These are phyloP conservation scores for Erebia epiphron DNA, from an alignment of 2,888 invertebrate genomes.

Conservation along the genomic window DNA sequence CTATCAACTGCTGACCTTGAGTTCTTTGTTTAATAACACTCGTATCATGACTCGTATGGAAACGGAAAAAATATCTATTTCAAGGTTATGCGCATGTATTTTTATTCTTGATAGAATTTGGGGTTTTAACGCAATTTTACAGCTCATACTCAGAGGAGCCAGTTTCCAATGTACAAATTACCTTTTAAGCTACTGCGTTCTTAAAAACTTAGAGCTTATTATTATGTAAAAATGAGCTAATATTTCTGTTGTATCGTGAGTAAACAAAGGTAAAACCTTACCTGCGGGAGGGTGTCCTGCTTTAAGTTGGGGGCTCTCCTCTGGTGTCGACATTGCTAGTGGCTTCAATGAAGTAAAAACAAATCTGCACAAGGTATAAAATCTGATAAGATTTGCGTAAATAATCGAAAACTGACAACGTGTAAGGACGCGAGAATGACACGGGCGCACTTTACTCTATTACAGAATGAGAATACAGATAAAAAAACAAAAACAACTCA, in stretches of 20 bases:
- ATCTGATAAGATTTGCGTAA: constrained; percentile 53
- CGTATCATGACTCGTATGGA: constrained; percentile 29
- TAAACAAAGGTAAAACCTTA: constrained; percentile 71
- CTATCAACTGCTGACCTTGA: constrained; percentile 52
- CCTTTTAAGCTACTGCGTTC: background rate
- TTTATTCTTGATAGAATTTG: background rate
- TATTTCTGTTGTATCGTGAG: constrained; percentile 23
- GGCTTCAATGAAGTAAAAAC: constrained; percentile 22
- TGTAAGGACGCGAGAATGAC: constrained; percentile 51
- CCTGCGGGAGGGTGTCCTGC: constrained; percentile 96
- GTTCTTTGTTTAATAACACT: constrained; percentile 59
- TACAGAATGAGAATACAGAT: too few species aligned
- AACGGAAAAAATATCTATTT: constrained; percentile 24
- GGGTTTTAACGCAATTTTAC: background rate
- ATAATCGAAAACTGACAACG: constrained; percentile 59
- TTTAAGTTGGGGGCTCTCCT: constrained; percentile 88
- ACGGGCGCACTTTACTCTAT: too few species aligned
- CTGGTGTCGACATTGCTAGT: constrained; percentile 68
- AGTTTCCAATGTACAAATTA: background rate
- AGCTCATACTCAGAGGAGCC: background rate
- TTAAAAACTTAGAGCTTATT: background rate
- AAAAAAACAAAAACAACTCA: too few species aligned
- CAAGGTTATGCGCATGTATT: constrained; percentile 33
- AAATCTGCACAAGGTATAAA: constrained; percentile 38
- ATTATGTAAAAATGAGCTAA: background rate